A percentile compares a stretch with the other conserved stretches of the same genome.
Evolutionary conservation across 2,797 vertebrate species (phyloP).

Genomic region (Rallus crepitans): DNA sequence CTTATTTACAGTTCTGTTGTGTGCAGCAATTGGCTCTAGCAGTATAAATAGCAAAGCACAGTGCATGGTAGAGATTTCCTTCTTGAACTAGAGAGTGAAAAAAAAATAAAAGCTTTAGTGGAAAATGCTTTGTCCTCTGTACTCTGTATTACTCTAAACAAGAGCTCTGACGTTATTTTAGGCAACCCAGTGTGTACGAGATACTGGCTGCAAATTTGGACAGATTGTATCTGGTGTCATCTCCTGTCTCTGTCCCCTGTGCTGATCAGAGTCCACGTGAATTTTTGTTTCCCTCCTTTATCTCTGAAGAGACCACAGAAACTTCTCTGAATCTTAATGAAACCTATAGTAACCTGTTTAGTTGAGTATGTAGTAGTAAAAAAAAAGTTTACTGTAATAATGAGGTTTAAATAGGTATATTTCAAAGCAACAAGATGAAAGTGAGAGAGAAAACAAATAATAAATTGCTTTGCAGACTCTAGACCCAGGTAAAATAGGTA

Average conservation of each 20-base stretch:
- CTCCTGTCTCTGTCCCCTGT: neutral
- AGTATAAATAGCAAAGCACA: neutral
- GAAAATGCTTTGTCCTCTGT: neutral
- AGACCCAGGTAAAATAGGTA: neutral
- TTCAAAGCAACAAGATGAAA: neutral
- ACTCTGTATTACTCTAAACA: neutral
- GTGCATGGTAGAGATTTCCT: neutral
- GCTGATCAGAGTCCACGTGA: neutral
- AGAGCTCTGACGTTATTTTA: neutral
- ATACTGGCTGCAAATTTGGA: neutral
- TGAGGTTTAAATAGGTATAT: neutral
- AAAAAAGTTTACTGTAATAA: neutral
- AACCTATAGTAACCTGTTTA: rapidly evolving
- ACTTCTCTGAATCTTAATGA: neutral
- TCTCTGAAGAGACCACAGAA: neutral
- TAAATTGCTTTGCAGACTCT: neutral
- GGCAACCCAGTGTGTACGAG: neutral
- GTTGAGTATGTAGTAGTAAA: neutral
- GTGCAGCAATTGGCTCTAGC: neutral
- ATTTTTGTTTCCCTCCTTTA: neutral
- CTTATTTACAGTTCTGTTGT: neutral
- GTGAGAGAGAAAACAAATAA: neutral
- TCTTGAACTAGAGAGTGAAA: neutral
- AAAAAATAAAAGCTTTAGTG: neutral
- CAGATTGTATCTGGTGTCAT: neutral